Evolutionary conservation across 2,113 vertebrate species (phyloP).

Genomic region (Larimichthys crocea): DNA sequence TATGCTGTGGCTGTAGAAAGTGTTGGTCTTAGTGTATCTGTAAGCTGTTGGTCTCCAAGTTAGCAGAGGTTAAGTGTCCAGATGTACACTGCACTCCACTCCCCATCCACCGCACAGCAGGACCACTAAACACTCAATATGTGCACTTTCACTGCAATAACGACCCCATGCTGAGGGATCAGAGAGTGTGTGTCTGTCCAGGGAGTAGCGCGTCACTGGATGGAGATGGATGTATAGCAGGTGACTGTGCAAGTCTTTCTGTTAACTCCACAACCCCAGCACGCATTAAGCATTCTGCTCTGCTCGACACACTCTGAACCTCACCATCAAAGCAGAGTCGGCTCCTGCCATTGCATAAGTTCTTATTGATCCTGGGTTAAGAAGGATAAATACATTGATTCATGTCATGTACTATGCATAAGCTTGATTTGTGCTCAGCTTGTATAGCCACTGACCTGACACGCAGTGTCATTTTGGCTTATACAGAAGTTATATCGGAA

Average conservation of each 20-base stretch:
- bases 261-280: not conserved
- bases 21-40: constrained; percentile 1
- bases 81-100: constrained; percentile 35
- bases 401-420: not conserved
- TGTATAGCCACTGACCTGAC: constrained; percentile 6
- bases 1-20: too few species aligned
- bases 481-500: not conserved
- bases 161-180: constrained; percentile 31
- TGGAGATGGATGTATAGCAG: constrained; percentile 2
- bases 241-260: constrained; percentile 3
- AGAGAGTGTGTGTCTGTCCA: not conserved
- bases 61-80: constrained; percentile 57
- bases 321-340: not conserved
- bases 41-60: constrained; percentile 13
- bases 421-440: constrained; percentile 16
- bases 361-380: constrained; percentile 36
- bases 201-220: constrained; percentile 9
- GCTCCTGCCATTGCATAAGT: not conserved
- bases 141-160: constrained; percentile 41
- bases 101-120: constrained; percentile 45
- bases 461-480: not conserved
- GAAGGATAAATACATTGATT: constrained; percentile 39
- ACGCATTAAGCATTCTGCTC: constrained; percentile 42
- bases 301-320: constrained; percentile 5
- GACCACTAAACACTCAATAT: constrained; percentile 48